These are phyloP conservation scores for Oikopleura dioica DNA, from an alignment of 23 tunicate species.

Conservation along the genomic window DNA sequence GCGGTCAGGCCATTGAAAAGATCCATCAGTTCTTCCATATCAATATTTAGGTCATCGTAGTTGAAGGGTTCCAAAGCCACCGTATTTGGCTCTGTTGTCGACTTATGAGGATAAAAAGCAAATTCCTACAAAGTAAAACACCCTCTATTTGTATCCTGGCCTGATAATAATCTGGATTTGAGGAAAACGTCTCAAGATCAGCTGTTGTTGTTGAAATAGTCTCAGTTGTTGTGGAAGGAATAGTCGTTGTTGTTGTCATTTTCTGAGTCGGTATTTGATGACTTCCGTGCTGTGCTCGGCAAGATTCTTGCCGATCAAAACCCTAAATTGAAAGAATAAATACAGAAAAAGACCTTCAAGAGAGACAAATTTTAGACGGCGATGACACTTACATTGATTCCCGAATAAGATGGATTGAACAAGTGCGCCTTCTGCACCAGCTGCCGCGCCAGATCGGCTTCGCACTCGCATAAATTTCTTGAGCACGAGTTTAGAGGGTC, in stretches of 20 bases:
- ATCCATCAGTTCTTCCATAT: too few relatives aligned
- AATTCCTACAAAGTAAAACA: too few relatives aligned
- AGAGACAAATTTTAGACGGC: too few relatives aligned
- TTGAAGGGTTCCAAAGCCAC: too few relatives aligned
- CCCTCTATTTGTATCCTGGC: too few relatives aligned
- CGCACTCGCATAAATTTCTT: conserved; percentile 2
- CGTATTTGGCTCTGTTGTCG: too few relatives aligned
- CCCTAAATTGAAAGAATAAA: neutral
- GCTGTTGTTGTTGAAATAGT: neutral
- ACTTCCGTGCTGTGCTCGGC: too few relatives aligned
- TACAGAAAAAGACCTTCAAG: neutral
- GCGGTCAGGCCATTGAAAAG: too few relatives aligned
- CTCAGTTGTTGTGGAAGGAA: neutral
- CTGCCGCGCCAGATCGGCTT: neutral
- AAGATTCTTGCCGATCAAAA: too few relatives aligned
- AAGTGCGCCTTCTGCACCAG: neutral
- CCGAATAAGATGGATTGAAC: neutral
- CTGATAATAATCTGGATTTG: too few relatives aligned
- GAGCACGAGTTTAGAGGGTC: neutral
- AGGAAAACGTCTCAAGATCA: neutral
- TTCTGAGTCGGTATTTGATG: neutral
- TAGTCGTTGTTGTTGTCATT: neutral
- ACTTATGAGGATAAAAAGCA: too few relatives aligned
- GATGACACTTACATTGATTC: neutral
- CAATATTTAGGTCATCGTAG: too few relatives aligned